These are phyloP conservation scores for Pristis pectinata DNA, from an alignment of 2,797 vertebrate genomes.

Conservation along the genomic window DNA sequence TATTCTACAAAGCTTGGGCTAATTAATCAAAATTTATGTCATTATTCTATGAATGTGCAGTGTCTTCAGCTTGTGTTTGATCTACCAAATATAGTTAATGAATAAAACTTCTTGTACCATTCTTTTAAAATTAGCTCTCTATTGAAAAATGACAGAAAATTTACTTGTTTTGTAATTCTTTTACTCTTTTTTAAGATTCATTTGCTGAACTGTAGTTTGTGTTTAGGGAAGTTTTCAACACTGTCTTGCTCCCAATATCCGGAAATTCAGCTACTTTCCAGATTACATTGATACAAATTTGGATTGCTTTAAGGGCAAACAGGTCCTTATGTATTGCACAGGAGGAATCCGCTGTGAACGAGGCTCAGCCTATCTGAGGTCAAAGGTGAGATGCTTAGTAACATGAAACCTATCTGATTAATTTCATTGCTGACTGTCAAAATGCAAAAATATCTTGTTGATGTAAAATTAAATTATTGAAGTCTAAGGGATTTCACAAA, in stretches of 20 bases:
- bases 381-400: constrained; percentile 65
- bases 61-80: background rate
- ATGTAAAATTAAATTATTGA: background rate
- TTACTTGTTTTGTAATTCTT: background rate
- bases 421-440: background rate
- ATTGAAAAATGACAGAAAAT: background rate
- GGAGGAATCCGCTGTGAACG: constrained; percentile 94
- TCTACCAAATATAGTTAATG: background rate
- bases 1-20: background rate
- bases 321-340: constrained; percentile 94
- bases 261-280: constrained; percentile 98
- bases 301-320: constrained; percentile 81
- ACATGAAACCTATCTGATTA: background rate
- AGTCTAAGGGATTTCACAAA: background rate
- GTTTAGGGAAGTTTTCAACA: constrained; percentile 78
- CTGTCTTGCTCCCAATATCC: constrained; percentile 88
- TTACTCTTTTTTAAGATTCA: background rate
- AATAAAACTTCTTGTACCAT: background rate
- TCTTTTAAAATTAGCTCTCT: background rate
- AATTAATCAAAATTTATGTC: background rate
- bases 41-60: background rate
- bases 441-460: background rate
- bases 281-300: constrained; percentile 86
- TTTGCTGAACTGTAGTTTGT: constrained; percentile 21
- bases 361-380: constrained; percentile 85